phyloP scores from a whole-genome alignment of 2,888 invertebrate genomes.

The Drosophila dives region DNA sequence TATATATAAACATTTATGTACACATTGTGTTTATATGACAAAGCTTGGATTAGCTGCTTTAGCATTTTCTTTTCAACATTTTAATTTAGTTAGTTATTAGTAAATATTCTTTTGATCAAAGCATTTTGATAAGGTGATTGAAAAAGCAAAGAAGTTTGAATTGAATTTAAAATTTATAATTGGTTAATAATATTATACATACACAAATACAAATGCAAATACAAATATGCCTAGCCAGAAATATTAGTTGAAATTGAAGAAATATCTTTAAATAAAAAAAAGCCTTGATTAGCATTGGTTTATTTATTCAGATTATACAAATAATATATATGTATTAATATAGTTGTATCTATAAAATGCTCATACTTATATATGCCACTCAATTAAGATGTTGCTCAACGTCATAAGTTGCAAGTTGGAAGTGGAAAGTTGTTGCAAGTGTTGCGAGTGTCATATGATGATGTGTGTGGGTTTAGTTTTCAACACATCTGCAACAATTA shows the following conservation, averaged over 20 bases:
- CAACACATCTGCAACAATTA: constrained; percentile 45
- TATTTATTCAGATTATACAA: neutral
- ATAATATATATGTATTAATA: neutral
- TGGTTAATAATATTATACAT: neutral
- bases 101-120: neutral
- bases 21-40: neutral
- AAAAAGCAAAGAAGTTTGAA: neutral
- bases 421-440: constrained; percentile 4
- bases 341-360: neutral
- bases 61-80: neutral
- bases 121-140: neutral
- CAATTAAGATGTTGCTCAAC: constrained; percentile 42
- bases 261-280: neutral
- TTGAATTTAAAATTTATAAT: neutral
- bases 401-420: constrained; percentile 5
- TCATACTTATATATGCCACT: constrained; percentile 14
- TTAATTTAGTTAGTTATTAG: neutral
- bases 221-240: neutral
- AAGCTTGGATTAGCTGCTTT: neutral
- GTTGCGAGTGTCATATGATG: constrained; percentile 33
- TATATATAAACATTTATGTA: neutral
- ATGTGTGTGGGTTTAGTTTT: constrained; percentile 46
- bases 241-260: neutral
- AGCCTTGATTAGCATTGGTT: neutral
- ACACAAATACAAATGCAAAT: neutral